A percentile compares a stretch with the other conserved stretches of the same genome.
phyloP scores from a whole-genome alignment of 2,888 invertebrate genomes.

The Altica lythri region DNA sequence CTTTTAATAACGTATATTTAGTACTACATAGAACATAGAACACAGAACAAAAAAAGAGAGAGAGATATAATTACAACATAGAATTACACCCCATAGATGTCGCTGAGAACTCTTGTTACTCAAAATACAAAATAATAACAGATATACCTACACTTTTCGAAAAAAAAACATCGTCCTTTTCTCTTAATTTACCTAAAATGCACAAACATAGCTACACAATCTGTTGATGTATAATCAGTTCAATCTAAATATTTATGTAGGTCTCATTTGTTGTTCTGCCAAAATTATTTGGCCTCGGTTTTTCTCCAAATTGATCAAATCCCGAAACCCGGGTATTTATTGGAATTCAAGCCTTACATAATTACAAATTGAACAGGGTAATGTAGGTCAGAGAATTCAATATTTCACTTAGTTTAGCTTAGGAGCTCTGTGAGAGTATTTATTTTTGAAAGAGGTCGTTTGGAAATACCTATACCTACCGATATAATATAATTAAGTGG shows the following conservation, averaged over 20 bases:
- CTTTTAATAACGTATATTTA: too few species aligned
- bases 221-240: slow-evolving; percentile 4
- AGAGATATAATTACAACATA: too few species aligned
- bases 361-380: slow-evolving; percentile 6
- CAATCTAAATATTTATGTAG: slow-evolving; percentile 3
- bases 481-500: slow-evolving; percentile 1
- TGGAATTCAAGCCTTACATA: neutral
- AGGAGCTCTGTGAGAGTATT: neutral
- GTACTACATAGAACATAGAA: too few species aligned
- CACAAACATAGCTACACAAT: neutral
- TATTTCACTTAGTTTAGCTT: slow-evolving; percentile 7
- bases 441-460: neutral
- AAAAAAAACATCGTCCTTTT: too few species aligned
- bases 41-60: too few species aligned
- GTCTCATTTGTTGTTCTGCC: slow-evolving; percentile 3
- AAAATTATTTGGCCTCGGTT: neutral
- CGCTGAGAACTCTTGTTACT: too few species aligned
- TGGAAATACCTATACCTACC: neutral
- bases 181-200: too few species aligned
- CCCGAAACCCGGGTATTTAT: neutral
- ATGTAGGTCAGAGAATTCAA: slow-evolving; percentile 1
- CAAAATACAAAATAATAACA: too few species aligned
- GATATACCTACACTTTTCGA: too few species aligned
- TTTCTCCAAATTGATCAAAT: neutral
- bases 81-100: too few species aligned